A percentile compares a stretch with the other conserved stretches of the same genome.
phyloP scores from a whole-genome alignment of 2,888 invertebrate species.

The Nemapogon koenigi region DNA sequence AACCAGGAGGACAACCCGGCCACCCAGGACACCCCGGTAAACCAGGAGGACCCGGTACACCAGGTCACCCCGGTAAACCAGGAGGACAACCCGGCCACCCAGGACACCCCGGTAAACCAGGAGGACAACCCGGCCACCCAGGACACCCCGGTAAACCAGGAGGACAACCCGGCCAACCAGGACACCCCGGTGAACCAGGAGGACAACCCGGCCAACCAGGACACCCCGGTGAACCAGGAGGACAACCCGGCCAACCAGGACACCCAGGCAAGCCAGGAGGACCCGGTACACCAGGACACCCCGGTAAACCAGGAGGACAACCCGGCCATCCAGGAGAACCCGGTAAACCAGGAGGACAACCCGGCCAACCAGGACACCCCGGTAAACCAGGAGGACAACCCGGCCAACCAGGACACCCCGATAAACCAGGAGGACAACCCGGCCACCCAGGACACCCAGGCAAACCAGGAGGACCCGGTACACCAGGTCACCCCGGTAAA shows the following conservation, averaged over 20 bases:
- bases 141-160: conserved; percentile 9
- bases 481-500: neutral
- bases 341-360: conserved; percentile 5
- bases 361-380: conserved; percentile 6
- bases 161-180: conserved; percentile 7
- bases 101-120: neutral
- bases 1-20: conserved; percentile 20
- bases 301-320: neutral
- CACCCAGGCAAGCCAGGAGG: neutral
- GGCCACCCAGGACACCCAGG: conserved; percentile 1
- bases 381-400: conserved; percentile 2
- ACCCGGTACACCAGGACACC: neutral
- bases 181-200: conserved; percentile 1
- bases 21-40: conserved; percentile 25
- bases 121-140: conserved; percentile 9
- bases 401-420: conserved; percentile 11
- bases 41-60: conserved; percentile 25
- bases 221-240: neutral
- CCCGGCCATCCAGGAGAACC: conserved; percentile 5
- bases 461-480: conserved; percentile 1
- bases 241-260: conserved; percentile 2
- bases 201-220: neutral
- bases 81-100: neutral
- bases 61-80: neutral
- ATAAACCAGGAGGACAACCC: conserved; percentile 1